Evolutionary conservation across 2,797 vertebrate species (phyloP).

Genomic region (Falco concolor): DNA sequence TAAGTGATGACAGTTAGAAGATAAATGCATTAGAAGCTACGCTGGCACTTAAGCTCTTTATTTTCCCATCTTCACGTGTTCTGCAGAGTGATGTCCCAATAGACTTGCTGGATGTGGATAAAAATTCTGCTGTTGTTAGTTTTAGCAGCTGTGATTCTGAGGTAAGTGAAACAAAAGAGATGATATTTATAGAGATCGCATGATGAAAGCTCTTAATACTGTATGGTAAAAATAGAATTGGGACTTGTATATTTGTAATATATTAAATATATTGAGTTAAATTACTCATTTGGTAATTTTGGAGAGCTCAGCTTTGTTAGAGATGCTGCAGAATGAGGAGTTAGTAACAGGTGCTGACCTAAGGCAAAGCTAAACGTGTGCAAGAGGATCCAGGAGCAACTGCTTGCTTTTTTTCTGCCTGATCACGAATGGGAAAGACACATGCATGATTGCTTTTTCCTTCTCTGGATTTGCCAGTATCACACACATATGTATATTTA

Average conservation of each 20-base stretch:
- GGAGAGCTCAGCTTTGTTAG: neutral
- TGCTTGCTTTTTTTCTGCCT: neutral
- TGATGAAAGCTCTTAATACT: neutral
- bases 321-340: neutral
- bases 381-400: neutral
- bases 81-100: constrained; percentile 95
- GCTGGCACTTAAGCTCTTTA: neutral
- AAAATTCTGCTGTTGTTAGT: constrained; percentile 97
- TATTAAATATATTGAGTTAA: neutral
- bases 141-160: constrained; percentile 96
- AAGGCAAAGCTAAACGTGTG: neutral
- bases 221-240: neutral
- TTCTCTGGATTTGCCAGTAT: neutral
- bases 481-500: neutral
- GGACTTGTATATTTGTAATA: neutral
- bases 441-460: neutral
- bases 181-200: neutral
- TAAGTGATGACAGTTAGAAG: neutral
- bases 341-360: neutral
- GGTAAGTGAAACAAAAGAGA: constrained; percentile 74
- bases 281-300: neutral
- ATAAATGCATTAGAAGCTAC: neutral
- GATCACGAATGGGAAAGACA: neutral
- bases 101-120: constrained; percentile 95
- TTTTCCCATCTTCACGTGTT: neutral